A percentile compares a stretch with the other conserved stretches of the same genome.
Evolutionary conservation across 1,140 invertebrate species (phyloP).

Genomic region (Apolygus lucorum): DNA sequence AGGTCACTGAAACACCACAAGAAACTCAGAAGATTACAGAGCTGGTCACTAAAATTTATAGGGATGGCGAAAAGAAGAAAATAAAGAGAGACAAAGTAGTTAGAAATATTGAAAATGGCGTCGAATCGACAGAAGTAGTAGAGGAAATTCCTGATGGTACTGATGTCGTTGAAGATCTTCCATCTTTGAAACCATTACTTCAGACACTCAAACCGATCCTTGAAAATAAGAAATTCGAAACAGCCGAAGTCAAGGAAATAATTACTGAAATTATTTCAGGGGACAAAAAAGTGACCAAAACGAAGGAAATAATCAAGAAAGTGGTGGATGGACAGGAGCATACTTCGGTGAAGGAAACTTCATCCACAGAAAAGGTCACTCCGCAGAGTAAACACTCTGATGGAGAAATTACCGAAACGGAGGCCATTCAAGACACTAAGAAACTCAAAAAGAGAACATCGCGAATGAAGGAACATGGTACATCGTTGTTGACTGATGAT

Average conservation of each 20-base stretch:
- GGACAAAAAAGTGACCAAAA: background rate
- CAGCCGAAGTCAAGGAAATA: background rate
- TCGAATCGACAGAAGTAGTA: too few relatives aligned
- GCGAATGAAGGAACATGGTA: too few relatives aligned
- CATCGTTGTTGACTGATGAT: too few relatives aligned
- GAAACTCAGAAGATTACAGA: too few relatives aligned
- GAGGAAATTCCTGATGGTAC: conserved; percentile 33
- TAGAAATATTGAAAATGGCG: too few relatives aligned
- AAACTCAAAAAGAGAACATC: too few relatives aligned
- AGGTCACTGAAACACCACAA: too few relatives aligned
- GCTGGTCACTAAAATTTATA: too few relatives aligned
- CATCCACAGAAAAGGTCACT: background rate
- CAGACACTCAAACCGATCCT: background rate
- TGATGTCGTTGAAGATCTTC: conserved; percentile 29
- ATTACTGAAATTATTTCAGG: background rate
- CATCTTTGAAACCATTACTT: conserved; percentile 32
- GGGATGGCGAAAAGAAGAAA: too few relatives aligned
- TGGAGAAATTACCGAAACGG: conserved; percentile 31
- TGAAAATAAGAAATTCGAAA: background rate
- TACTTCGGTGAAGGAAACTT: background rate
- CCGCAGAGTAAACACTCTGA: background rate
- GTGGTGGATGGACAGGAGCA: conserved; percentile 27
- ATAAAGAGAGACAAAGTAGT: too few relatives aligned
- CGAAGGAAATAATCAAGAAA: conserved; percentile 27
- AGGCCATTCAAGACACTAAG: background rate